Base-by-base conservation (phyloP, 2,113 vertebrate genomes). In the Amphilophus citrinellus region DNA sequence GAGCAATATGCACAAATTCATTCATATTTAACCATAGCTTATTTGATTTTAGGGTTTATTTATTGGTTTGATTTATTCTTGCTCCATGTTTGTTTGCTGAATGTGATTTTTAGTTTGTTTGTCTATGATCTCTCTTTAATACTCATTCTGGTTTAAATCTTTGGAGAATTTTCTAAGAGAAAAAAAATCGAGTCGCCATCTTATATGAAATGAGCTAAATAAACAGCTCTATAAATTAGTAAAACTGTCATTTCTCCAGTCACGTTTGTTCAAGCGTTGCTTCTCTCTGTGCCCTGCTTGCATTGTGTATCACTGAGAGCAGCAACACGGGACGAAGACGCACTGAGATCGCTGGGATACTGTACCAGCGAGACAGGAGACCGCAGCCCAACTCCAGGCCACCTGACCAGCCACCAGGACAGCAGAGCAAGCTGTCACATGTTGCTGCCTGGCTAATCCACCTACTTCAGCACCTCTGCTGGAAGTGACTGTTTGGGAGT, bases 361-460 rank as follows among this genome's bases (percentile, higher is more conserved):
- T 57, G 83, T 37, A 61, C 30, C 59, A 42, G 7, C 20, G 39
- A 24, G 32, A 35, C 47, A 8, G 17, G 10, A 22, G 61, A 66
- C 30, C 57, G 65, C 39, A 47, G 44, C 44, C 13, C 44, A 10
- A 44, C 24, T 75, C 60, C 32, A 61, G 53, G 73, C n/a, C 44
- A 79, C 30, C 60, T 83, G 82, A 83, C 53, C 17, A 15, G 76
- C 18, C 17, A 20, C 58, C 80, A 66, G 56, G 86, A 53, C 79
- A 79, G 81, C 61, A 42, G 83, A 83, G 44, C 56, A 7, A 50
- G 24, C 68, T 35, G 44, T 88, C 88, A 92, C 76, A 75, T 90
- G 86, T 83, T 17, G 24, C 81, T 75, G 50, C 11, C 35, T 50
- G 57, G 39, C 32, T 80, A 82, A 89, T 81, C 71, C 76, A 32